Evolutionary conservation across 2,888 invertebrate species (phyloP).

Genomic region (Melikaiella ostensackeni): DNA sequence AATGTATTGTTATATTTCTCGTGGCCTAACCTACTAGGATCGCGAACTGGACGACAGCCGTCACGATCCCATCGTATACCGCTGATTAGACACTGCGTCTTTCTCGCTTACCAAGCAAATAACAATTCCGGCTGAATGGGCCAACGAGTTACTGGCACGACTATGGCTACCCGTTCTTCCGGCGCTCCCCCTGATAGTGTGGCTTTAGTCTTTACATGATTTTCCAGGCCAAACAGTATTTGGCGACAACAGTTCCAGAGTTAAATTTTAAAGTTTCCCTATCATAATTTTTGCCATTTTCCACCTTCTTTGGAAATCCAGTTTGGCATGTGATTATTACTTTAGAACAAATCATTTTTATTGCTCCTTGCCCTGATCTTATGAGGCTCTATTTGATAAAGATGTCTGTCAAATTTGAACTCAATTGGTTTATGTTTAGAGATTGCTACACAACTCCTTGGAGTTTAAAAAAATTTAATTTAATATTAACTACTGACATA

Average conservation of each 20-base stretch:
- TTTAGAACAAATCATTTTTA: too few relatives aligned
- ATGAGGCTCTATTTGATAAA: too few relatives aligned
- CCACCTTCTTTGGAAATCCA: too few relatives aligned
- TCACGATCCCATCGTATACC: slow-evolving; percentile 49
- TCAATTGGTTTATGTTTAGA: too few relatives aligned
- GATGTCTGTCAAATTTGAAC: too few relatives aligned
- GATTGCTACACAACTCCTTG: too few relatives aligned
- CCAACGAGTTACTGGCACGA: slow-evolving; percentile 2
- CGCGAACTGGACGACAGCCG: slow-evolving; percentile 47
- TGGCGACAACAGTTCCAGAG: not conserved
- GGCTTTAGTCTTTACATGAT: not conserved
- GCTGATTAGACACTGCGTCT: slow-evolving; percentile 45
- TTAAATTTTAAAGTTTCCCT: too few relatives aligned
- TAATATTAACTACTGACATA: too few relatives aligned
- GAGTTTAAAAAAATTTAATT: too few relatives aligned
- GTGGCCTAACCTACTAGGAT: slow-evolving; percentile 51
- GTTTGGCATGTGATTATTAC: too few relatives aligned
- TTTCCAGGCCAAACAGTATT: not conserved
- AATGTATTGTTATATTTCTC: slow-evolving; percentile 57
- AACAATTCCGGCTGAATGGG: slow-evolving; percentile 24
- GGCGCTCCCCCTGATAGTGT: slow-evolving; percentile 17
- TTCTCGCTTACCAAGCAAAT: slow-evolving; percentile 23
- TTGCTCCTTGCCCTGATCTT: too few relatives aligned
- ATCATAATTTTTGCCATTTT: too few relatives aligned
- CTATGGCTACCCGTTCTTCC: slow-evolving; percentile 13